Evolutionary conservation across 1,140 invertebrate genomes (phyloP), one percentile per base, ranked within the genome.

Genomic region (Drosophila lowei): DNA sequence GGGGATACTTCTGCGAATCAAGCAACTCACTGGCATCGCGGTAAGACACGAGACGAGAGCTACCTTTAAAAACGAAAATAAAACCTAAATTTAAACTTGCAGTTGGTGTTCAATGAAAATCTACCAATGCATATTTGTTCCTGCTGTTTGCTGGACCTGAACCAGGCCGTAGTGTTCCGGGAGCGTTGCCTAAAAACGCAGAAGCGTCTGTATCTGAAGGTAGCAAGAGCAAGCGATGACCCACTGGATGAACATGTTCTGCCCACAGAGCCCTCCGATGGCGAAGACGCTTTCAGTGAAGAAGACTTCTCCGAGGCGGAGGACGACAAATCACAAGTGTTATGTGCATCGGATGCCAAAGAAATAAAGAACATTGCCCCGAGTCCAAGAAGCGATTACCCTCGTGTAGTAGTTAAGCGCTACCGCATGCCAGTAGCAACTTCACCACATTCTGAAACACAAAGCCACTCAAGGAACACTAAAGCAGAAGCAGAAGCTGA

Each of bases 111-210:
- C 2, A 42, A 55, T 13, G 3, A 41, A 1, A 9, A 52, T 8
- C 49, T 88, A 7, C 81, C 83, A 0, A 54, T 46, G 28, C 83
- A 86, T 43, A 88, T 86, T 16, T 86, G 81, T n/a, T 67, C 83
- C 18, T 75, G 74, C 38, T 86, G 81, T 18, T 65, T 77, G 4
- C 44, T 88, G 65, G 74, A 86, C 38, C 65, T 86, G 16, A 53
- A 74, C 11, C 74, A 88, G 47, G 66, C 81, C 1, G 55, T 72
- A 3, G 46, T 70, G 7, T 86, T 86, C 43, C 83, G 81, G 0
- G 56, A 72, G 2, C 83, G 78, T 1, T 86, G 81, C 11, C 11
- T 86, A 15, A 47, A 78, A 13, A 63, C 74, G 0, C 28, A 88
- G 9, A 49, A 42, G n/a, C 16, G 47, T 3, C 47, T 44, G 21